Base-by-base conservation (phyloP, 1,140 invertebrate species). In the Sarcophaga peregrina region DNA sequence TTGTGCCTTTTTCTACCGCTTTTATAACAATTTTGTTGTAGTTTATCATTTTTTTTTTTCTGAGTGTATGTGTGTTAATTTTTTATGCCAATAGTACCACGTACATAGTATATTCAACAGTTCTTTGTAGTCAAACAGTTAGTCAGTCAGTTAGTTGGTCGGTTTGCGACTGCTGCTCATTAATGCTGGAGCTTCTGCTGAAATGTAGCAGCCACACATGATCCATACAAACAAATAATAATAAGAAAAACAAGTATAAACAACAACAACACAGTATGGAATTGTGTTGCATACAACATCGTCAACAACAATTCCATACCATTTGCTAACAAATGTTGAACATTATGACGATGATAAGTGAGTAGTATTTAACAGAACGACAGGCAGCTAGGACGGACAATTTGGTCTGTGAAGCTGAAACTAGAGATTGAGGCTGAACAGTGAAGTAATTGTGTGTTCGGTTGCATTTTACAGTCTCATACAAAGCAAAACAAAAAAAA, bases 331-430 rank as follows among this genome's bases (percentile, higher is more conserved):
- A 37, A 37, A 37, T 37, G 25, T 37, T 37, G 25, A 68, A 78
- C 48, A 78, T 78, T 78, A 78, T 78, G 75, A 78, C 75, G 75
- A 78, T 78, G 75, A 78, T 78, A 78, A 78, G 75, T 78, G 75
- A 52, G 75, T 50, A 78, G 75, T 78, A 78, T 50, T 78, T 78
- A 78, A 78, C 47, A 52, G 20, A 78, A 11, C 11, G 20, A 78
- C n/a, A 47, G 74, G 9, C 46, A 46, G 45, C n/a, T n/a, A n/a
- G 46, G 46, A 76, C 13, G n/a, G 8, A 47, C 17, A 48, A 2
- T 37, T 37, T 17, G 17, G 13, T 47, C 45, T n/a, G 15, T 47
- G 13, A 47, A 46, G 45, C 20, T 8, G 11, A n/a, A 9, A 73
- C 13, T 45, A 76, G 20, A 72, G 74, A 48, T n/a, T 13, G 54